Percentiles rank a stretch among this genome's conserved stretches.
Evolutionary conservation across 2,113 vertebrate genomes (phyloP).

Genomic region (Sminthopsis crassicaudata): DNA sequence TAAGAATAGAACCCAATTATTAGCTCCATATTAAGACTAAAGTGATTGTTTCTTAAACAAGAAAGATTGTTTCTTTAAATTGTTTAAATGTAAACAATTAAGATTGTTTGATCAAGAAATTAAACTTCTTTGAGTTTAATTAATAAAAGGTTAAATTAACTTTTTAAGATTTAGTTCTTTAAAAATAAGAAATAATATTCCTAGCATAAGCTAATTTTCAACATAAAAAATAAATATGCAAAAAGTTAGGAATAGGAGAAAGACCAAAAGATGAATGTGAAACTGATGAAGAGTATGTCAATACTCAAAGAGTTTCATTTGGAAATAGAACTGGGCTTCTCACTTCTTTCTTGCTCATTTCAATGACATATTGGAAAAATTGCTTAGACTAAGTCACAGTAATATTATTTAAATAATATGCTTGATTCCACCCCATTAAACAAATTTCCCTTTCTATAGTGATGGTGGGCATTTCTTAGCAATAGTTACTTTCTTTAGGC

Average conservation of each 20-base stretch:
- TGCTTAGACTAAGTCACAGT: neutral
- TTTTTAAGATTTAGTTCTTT: too few species aligned
- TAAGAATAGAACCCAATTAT: neutral
- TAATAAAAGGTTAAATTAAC: too few species aligned
- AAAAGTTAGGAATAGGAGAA: neutral
- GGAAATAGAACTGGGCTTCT: neutral
- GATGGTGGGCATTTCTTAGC: neutral
- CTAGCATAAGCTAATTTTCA: neutral
- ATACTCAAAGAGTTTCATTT: neutral
- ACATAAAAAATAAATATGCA: neutral
- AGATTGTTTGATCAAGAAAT: too few species aligned
- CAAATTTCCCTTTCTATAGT: neutral
- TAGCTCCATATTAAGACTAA: neutral
- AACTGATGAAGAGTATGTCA: neutral
- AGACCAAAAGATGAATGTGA: neutral
- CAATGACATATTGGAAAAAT: neutral
- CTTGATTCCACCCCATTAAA: neutral
- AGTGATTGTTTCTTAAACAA: neutral
- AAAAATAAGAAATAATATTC: neutral
- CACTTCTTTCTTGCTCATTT: neutral
- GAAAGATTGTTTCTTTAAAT: too few species aligned
- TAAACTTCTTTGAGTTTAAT: too few species aligned
- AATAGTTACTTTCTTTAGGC: neutral
- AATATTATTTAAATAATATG: neutral
- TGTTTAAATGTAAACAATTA: too few species aligned